phyloP scores from a whole-genome alignment of 2,888 invertebrate species.

The Drosophila falleni region DNA sequence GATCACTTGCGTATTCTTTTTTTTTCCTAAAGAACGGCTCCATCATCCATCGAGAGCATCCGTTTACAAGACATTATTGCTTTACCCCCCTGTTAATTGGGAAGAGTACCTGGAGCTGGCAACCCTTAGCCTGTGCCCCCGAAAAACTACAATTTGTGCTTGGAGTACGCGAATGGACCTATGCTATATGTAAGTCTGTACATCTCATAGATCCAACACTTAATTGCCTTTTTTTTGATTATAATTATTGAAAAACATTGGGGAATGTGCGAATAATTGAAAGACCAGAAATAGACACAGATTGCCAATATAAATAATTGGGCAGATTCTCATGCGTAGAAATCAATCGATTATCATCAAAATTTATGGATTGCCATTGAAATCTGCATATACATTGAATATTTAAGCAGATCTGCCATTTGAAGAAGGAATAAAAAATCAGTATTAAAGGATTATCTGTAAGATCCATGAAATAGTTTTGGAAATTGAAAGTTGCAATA shows the following conservation, averaged over 20 bases:
- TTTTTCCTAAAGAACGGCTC: constrained; percentile 67
- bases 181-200: constrained; percentile 77
- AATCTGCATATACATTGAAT: not conserved
- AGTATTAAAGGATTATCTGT: not conserved
- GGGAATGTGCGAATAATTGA: constrained; percentile 14
- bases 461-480: too few relatives aligned
- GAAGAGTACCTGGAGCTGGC: constrained; percentile 77
- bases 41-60: constrained; percentile 62
- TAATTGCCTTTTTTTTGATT: not conserved
- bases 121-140: constrained; percentile 75
- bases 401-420: not conserved
- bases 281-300: constrained; percentile 41
- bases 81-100: constrained; percentile 55
- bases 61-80: constrained; percentile 78
- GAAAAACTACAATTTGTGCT: constrained; percentile 74
- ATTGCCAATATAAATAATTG: constrained; percentile 61
- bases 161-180: constrained; percentile 80
- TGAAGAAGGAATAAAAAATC: not conserved
- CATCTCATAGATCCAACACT: not conserved
- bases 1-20: too few relatives aligned
- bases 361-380: constrained; percentile 38
- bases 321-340: constrained; percentile 7
- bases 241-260: not conserved
- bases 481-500: too few relatives aligned
- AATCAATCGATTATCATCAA: constrained; percentile 36